phyloP scores from a whole-genome alignment of 2,888 invertebrate genomes.

The Cordilura impudica region DNA sequence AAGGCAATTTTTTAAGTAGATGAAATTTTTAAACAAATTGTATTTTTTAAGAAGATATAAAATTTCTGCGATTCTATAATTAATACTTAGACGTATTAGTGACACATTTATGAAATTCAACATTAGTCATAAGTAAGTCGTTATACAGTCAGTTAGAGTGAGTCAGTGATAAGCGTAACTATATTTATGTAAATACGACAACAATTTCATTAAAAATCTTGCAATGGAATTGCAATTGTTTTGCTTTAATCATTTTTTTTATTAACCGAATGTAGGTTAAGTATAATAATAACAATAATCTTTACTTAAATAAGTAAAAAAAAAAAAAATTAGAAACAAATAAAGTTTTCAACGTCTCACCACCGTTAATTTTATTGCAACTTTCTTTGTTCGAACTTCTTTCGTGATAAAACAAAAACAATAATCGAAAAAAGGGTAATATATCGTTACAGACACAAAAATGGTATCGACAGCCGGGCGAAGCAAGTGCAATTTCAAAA shows the following conservation, averaged over 20 bases:
- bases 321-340: too few relatives aligned
- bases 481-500: neutral
- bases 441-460: neutral
- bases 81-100: too few relatives aligned
- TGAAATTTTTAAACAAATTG: too few relatives aligned
- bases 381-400: neutral
- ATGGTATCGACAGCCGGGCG: neutral
- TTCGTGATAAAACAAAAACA: neutral
- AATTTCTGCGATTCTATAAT: too few relatives aligned
- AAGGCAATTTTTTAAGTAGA: too few relatives aligned
- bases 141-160: too few relatives aligned
- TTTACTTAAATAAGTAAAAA: neutral
- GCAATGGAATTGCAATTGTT: neutral
- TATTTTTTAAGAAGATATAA: too few relatives aligned
- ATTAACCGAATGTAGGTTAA: neutral
- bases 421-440: neutral
- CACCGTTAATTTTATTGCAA: too few relatives aligned
- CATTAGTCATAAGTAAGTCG: too few relatives aligned
- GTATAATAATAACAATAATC: neutral
- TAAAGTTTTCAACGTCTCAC: too few relatives aligned
- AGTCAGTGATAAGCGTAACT: too few relatives aligned
- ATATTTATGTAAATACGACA: neutral
- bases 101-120: too few relatives aligned
- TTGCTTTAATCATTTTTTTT: neutral
- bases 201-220: neutral